Percentiles rank a stretch among this genome's conserved stretches.
phyloP scores from a whole-genome alignment of 37 sponge, comb jelly and placozoan genomes.

The Theonella swinhoei region DNA sequence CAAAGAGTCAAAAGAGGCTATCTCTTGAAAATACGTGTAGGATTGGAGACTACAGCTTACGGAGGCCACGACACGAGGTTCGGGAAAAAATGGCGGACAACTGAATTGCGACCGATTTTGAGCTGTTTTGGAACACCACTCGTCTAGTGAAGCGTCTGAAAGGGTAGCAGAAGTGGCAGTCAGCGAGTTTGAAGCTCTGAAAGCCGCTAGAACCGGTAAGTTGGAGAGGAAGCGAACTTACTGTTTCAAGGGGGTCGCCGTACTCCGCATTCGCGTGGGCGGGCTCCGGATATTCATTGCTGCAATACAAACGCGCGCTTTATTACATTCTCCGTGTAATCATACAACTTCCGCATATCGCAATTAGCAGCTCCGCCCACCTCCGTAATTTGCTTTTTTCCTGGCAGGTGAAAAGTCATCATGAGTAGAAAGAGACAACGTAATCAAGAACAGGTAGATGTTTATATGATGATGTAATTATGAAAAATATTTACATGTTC shows the following conservation, averaged over 20 bases:
- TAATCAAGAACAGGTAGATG: background rate
- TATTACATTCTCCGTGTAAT: background rate
- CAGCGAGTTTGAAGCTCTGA: no score
- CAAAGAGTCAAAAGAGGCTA: no score
- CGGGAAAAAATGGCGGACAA: constrained; percentile 9
- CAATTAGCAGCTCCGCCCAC: background rate
- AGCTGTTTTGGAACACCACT: no score
- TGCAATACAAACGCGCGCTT: background rate
- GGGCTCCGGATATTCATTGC: background rate
- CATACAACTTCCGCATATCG: background rate
- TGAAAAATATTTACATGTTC: no score
- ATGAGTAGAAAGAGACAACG: background rate
- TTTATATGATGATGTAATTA: background rate
- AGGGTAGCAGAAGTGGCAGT: background rate
- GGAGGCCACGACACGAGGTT: no score
- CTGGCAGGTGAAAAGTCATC: background rate
- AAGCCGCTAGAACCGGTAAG: no score
- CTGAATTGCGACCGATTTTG: background rate
- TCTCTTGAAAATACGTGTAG: no score
- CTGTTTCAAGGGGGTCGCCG: no score
- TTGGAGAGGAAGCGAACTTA: no score
- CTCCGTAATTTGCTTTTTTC: background rate
- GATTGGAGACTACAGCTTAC: no score
- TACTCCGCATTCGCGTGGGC: background rate
- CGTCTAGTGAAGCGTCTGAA: no score